Evolutionary conservation across 2,797 vertebrate genomes (phyloP).

Genomic region (Cynopterus sphinx): DNA sequence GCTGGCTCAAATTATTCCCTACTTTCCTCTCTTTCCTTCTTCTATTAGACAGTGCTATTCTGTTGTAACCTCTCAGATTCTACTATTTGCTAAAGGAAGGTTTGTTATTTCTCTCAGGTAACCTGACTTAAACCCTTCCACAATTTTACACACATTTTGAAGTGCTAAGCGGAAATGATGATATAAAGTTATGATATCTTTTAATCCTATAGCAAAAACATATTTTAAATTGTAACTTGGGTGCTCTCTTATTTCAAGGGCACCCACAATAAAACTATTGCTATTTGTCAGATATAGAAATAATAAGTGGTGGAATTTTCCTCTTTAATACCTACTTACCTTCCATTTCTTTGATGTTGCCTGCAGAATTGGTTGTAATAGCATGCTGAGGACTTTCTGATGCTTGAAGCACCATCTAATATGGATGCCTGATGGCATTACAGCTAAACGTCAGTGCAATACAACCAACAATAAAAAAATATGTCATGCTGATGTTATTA

Average conservation of each 20-base stretch:
- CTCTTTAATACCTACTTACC: not conserved
- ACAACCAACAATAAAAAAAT: not conserved
- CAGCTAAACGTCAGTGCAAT: not conserved
- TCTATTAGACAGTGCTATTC: not conserved
- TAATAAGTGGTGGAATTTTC: not conserved
- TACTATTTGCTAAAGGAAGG: not conserved
- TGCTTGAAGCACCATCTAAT: not conserved
- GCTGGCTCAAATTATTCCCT: not conserved
- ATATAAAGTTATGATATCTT: not conserved
- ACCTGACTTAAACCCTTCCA: not conserved
- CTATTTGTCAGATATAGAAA: not conserved
- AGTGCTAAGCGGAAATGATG: not conserved
- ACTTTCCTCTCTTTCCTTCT: not conserved
- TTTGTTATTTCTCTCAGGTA: not conserved
- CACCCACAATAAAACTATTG: not conserved
- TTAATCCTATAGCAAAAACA: not conserved
- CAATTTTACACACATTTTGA: not conserved
- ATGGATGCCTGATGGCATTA: not conserved
- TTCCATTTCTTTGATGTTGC: not conserved
- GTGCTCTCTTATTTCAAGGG: not conserved
- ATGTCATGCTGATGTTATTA: not conserved
- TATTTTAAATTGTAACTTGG: not conserved
- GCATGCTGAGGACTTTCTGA: not conserved
- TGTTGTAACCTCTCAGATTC: not conserved
- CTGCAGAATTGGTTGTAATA: not conserved